phyloP scores from a whole-genome alignment of 1,140 invertebrate genomes.

The Drosophila micromelanica region DNA sequence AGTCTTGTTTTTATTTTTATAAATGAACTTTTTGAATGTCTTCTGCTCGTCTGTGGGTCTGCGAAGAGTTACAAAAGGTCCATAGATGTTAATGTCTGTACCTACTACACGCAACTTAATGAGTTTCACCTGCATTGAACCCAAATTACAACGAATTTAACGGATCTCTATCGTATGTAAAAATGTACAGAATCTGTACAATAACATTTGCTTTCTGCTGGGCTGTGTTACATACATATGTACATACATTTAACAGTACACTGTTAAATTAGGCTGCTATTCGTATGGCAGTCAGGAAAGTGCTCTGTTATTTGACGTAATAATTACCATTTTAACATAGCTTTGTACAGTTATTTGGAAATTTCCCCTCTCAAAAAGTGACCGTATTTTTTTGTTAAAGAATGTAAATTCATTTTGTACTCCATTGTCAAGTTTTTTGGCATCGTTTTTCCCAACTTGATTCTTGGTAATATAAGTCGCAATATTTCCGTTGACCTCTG shows the following conservation, averaged over 20 bases:
- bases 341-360: neutral
- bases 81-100: neutral
- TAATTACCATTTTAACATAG: no score
- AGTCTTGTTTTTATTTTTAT: slow-evolving; percentile 30
- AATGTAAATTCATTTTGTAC: slow-evolving; percentile 20
- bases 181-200: neutral
- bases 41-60: neutral
- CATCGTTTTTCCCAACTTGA: slow-evolving; percentile 34
- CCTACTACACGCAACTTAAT: neutral
- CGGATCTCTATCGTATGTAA: neutral
- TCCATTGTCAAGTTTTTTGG: slow-evolving; percentile 46
- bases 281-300: no score
- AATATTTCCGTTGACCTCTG: slow-evolving; percentile 64
- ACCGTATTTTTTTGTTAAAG: slow-evolving; percentile 1
- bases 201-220: no score
- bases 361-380: neutral
- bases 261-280: neutral
- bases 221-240: no score
- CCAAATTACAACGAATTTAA: neutral
- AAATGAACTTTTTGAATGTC: slow-evolving; percentile 39
- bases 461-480: slow-evolving; percentile 33
- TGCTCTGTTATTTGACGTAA: no score
- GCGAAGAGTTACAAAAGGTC: neutral
- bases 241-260: neutral
- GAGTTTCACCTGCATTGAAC: slow-evolving; percentile 34